phyloP scores from a whole-genome alignment of 2,888 invertebrate species.

The Macaria notata region DNA sequence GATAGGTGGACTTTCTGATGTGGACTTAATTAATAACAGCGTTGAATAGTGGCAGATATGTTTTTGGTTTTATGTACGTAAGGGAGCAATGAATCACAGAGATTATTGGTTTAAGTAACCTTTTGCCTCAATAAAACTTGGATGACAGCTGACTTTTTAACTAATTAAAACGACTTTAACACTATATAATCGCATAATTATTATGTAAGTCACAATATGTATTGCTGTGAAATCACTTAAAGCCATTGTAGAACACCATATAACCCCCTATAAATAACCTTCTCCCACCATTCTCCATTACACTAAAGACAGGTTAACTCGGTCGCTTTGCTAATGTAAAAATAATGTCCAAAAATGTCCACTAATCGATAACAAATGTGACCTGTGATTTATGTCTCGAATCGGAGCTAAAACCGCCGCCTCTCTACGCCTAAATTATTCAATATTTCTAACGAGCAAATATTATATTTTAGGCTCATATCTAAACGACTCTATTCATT shows the following conservation, averaged over 20 bases:
- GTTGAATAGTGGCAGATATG: too few relatives aligned
- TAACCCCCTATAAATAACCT: neutral
- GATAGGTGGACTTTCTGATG: too few relatives aligned
- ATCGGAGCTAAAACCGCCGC: slow-evolving; percentile 16
- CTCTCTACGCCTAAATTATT: slow-evolving; percentile 20
- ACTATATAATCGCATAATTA: too few relatives aligned
- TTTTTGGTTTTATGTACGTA: too few relatives aligned
- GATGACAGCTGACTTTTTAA: too few relatives aligned
- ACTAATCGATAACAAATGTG: slow-evolving; percentile 30
- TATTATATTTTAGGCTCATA: slow-evolving; percentile 2
- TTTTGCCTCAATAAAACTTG: too few relatives aligned
- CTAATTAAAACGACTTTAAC: too few relatives aligned
- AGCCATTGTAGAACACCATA: neutral
- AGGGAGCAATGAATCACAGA: too few relatives aligned
- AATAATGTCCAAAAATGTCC: slow-evolving; percentile 26
- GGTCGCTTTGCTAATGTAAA: slow-evolving; percentile 23
- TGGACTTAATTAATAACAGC: too few relatives aligned
- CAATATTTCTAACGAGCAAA: slow-evolving; percentile 6
- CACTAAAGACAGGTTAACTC: slow-evolving; percentile 16
- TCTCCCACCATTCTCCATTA: slow-evolving; percentile 21
- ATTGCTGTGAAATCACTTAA: too few relatives aligned
- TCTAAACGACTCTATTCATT: neutral
- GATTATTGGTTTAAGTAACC: too few relatives aligned
- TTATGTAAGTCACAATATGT: too few relatives aligned
- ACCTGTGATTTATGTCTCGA: slow-evolving; percentile 24